A percentile compares a stretch with the other conserved stretches of the same genome.
Conservation (phyloP, 2,797 vertebrate genomes). For the Miichthys miiuy region DNA sequence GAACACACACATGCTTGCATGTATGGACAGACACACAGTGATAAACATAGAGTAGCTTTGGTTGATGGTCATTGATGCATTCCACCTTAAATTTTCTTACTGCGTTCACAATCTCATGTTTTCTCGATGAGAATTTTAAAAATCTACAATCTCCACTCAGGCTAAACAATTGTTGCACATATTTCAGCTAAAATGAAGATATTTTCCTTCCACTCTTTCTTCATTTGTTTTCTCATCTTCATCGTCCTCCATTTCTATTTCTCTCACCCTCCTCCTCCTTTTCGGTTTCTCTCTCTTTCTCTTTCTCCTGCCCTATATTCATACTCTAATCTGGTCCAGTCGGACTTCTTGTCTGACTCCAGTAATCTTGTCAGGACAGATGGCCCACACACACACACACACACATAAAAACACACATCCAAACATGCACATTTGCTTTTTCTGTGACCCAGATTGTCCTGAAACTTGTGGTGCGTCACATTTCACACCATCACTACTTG, state of each 20-base stretch:
- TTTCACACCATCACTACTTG: conserved; percentile 59
- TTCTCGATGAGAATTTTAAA: background rate
- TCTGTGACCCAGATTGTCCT: conserved; percentile 71
- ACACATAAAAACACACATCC: conserved; percentile 43
- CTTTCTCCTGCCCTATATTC: conserved; percentile 78
- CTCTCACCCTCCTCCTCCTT: conserved; percentile 8
- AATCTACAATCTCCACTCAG: background rate
- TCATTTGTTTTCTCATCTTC: conserved; percentile 27
- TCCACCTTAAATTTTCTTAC: background rate
- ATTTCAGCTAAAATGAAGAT: background rate
- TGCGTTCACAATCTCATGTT: background rate
- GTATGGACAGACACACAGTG: background rate
- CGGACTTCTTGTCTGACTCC: conserved; percentile 82
- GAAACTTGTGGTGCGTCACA: conserved; percentile 55
- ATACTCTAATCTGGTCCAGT: conserved; percentile 80
- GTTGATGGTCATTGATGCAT: background rate
- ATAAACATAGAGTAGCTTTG: background rate
- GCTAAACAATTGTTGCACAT: background rate
- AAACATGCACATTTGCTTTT: conserved; percentile 48
- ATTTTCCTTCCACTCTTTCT: background rate
- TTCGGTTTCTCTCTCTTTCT: conserved; percentile 28
- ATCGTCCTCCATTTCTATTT: conserved; percentile 9
- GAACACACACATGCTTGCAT: conserved; percentile 13
- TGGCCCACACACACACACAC: conserved; percentile 69
- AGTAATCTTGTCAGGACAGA: conserved; percentile 89